Evolutionary conservation across 2,113 vertebrate species (phyloP).

Genomic region (Carassius auratus): DNA sequence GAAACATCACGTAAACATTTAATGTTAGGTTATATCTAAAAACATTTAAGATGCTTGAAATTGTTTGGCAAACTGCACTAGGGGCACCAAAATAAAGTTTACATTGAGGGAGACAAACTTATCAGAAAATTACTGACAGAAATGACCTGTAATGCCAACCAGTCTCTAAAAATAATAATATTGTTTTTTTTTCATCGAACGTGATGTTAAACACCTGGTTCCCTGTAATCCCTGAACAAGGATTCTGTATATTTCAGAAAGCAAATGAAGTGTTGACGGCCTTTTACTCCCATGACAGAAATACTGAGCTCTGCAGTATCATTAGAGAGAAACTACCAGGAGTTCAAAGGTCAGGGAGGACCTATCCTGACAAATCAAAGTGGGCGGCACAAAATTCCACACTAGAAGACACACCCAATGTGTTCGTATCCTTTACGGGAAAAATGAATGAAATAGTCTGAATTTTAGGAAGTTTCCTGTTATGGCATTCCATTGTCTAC

Average conservation of each 20-base stretch:
- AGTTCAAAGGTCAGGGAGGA: background rate
- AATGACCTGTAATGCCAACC: background rate
- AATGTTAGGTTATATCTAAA: too few species aligned
- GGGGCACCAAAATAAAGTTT: too few species aligned
- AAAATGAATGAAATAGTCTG: conserved; percentile 38
- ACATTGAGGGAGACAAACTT: too few species aligned
- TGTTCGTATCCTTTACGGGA: background rate
- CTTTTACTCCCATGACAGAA: background rate
- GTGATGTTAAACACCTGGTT: background rate
- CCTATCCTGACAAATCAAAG: background rate
- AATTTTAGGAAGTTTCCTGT: conserved; percentile 32
- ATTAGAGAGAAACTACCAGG: background rate
- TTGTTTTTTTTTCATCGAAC: background rate
- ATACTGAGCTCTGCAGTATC: background rate
- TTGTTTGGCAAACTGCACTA: too few species aligned
- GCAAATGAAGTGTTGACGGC: background rate
- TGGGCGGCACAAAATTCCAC: background rate
- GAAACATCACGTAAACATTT: too few species aligned
- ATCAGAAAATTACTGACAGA: background rate
- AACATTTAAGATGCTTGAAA: too few species aligned
- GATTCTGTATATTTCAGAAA: background rate
- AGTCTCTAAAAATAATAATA: background rate
- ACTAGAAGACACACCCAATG: background rate
- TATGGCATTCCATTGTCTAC: conserved; percentile 18
- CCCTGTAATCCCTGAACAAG: background rate